phyloP scores from a whole-genome alignment of 2,888 invertebrate species.

The Stratiomys singularior region DNA sequence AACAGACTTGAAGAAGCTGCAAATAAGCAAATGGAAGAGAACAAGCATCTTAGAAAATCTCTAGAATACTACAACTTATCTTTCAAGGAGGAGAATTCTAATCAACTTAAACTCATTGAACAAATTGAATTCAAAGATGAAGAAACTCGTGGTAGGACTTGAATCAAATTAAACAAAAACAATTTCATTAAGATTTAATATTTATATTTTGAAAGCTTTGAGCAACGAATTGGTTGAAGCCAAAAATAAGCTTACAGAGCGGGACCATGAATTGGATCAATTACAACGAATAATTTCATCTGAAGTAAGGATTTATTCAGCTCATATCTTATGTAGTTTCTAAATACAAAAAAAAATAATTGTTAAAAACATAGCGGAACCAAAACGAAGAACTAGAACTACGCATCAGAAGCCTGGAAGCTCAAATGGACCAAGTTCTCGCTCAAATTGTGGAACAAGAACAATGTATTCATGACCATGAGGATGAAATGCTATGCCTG shows the following conservation, averaged over 20 bases:
- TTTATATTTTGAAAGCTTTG: slow-evolving; percentile 14
- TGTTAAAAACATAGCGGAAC: slow-evolving; percentile 19
- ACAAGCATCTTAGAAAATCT: not conserved
- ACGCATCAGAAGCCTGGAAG: slow-evolving; percentile 18
- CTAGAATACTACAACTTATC: slow-evolving; percentile 25
- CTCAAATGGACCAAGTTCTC: slow-evolving; percentile 27
- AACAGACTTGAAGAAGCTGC: slow-evolving; percentile 18
- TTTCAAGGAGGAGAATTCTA: slow-evolving; percentile 23
- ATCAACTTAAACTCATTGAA: slow-evolving; percentile 26
- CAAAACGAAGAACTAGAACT: slow-evolving; percentile 14
- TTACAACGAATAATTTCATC: slow-evolving; percentile 32
- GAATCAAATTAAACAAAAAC: not conserved
- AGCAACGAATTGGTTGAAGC: slow-evolving; percentile 34
- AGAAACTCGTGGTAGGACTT: slow-evolving; percentile 39
- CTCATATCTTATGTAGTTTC: not conserved
- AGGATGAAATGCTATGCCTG: slow-evolving; percentile 36
- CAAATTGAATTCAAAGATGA: slow-evolving; percentile 40
- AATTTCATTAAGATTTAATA: slow-evolving; percentile 5
- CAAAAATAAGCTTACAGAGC: slow-evolving; percentile 25
- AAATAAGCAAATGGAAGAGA: slow-evolving; percentile 14
- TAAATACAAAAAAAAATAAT: too few species aligned
- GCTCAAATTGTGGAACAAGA: slow-evolving; percentile 34
- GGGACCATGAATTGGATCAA: slow-evolving; percentile 35
- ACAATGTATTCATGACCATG: slow-evolving; percentile 29
- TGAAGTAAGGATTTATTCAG: slow-evolving; percentile 38